Percentiles rank a stretch among this genome's conserved stretches.
Conservation (phyloP, 1,140 invertebrate genomes). For the Lepidurus couesii region DNA sequence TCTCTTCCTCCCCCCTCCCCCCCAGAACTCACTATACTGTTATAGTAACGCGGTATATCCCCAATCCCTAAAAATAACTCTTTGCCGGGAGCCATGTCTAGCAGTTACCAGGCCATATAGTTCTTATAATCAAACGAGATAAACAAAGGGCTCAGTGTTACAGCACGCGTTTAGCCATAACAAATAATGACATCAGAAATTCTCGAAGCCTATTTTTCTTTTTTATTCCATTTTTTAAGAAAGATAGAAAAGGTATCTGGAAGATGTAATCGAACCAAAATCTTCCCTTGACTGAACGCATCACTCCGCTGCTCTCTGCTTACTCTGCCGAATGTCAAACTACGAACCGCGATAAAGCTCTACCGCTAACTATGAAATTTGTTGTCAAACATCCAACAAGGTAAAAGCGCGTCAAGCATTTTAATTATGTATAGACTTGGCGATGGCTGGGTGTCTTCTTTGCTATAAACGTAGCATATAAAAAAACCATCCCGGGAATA, state of each 20-base stretch:
- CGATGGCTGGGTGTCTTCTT: too few species aligned
- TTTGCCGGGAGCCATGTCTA: background rate
- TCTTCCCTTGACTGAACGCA: background rate
- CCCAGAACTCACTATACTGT: background rate
- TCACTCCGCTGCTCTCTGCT: background rate
- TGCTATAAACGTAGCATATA: too few species aligned
- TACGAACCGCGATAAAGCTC: background rate
- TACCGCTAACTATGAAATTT: conserved; percentile 9
- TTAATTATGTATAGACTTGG: background rate
- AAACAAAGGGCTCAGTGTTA: background rate
- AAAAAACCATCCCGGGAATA: too few species aligned
- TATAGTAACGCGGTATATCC: background rate
- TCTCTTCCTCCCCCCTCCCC: too few species aligned
- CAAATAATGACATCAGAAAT: too few species aligned
- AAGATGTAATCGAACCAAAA: background rate
- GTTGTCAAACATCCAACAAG: conserved; percentile 9
- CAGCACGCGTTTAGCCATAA: too few species aligned
- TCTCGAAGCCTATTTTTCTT: too few species aligned
- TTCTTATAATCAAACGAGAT: background rate
- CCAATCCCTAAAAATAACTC: background rate
- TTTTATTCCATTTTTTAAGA: too few species aligned
- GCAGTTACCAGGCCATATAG: background rate
- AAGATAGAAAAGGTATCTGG: background rate
- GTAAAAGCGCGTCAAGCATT: background rate
- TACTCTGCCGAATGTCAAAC: background rate